phyloP scores from a whole-genome alignment of 2,888 invertebrate genomes.

The Stomorhina lunata region DNA sequence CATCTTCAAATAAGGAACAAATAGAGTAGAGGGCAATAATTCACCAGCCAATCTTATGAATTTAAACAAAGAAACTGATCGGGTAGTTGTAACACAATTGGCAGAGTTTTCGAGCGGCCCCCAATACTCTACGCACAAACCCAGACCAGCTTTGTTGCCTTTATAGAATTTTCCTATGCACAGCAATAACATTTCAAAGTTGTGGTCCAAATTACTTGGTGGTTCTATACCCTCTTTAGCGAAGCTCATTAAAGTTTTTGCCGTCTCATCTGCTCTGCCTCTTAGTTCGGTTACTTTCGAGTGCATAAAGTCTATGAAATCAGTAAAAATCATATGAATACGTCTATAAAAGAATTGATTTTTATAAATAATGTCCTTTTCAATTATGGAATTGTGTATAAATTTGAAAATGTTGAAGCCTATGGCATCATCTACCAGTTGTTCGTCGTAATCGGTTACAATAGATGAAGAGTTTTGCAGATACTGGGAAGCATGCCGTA shows the following conservation, averaged over 20 bases:
- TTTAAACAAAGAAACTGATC: conserved; percentile 91
- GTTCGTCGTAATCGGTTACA: conserved; percentile 87
- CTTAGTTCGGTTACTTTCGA: conserved; percentile 91
- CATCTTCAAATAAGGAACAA: conserved; percentile 93
- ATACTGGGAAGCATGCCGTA: conserved; percentile 82
- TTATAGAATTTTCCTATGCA: conserved; percentile 89
- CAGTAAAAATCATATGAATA: conserved; percentile 91
- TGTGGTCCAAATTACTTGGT: conserved; percentile 86
- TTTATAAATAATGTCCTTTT: conserved; percentile 85
- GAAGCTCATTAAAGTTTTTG: conserved; percentile 88
- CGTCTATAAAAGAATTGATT: conserved; percentile 91
- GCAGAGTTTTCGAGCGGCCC: conserved; percentile 74
- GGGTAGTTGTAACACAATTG: conserved; percentile 80
- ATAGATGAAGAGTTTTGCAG: conserved; percentile 81
- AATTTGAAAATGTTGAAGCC: conserved; percentile 90
- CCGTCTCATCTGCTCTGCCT: conserved; percentile 93
- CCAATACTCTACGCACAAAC: conserved; percentile 92
- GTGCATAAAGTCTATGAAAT: conserved; percentile 96
- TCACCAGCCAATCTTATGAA: conserved; percentile 94
- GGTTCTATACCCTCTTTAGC: conserved; percentile 88
- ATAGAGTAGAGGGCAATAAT: conserved; percentile 89
- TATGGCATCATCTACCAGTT: conserved; percentile 89
- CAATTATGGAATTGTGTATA: conserved; percentile 86
- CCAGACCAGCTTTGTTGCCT: conserved; percentile 85
- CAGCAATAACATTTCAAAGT: conserved; percentile 91